A percentile compares a stretch with the other conserved stretches of the same genome.
These are phyloP conservation scores for Chionis minor DNA, from an alignment of 2,113 vertebrate species.

Conservation along the genomic window DNA sequence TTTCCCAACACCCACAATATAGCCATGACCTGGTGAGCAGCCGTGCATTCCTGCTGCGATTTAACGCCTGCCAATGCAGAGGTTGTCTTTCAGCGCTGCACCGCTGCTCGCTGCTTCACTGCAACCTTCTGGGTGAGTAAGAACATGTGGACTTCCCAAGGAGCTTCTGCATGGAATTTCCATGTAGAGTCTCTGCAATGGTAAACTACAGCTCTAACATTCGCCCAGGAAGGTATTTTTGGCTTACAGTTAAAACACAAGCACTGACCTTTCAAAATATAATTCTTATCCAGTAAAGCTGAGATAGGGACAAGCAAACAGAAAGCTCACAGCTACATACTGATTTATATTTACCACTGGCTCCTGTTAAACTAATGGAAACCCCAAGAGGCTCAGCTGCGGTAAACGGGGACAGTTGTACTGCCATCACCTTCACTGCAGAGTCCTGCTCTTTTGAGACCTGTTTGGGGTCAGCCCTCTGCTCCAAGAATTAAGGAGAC, in stretches of 20 bases:
- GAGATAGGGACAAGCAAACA: background rate
- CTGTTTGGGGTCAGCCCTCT: background rate
- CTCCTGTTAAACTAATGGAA: background rate
- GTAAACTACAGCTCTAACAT: background rate
- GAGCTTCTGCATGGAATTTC: background rate
- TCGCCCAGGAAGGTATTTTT: background rate
- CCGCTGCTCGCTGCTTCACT: too few species aligned
- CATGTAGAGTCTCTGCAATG: background rate
- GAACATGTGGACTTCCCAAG: too few species aligned
- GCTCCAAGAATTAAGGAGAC: background rate
- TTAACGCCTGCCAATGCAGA: rapidly evolving
- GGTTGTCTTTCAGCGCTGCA: background rate
- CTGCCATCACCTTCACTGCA: rapidly evolving
- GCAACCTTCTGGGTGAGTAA: background rate
- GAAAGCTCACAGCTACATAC: background rate
- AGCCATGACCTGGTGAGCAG: background rate
- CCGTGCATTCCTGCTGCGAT: background rate
- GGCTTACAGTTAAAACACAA: background rate
- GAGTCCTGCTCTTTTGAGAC: too few species aligned
- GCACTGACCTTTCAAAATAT: background rate
- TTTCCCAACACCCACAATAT: background rate
- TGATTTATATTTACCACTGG: background rate
- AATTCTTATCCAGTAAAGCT: background rate
- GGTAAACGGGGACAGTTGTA: background rate
- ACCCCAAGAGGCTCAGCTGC: background rate